Conservation (phyloP, 2,888 invertebrate genomes). For the Rugalucina vietnamica region DNA sequence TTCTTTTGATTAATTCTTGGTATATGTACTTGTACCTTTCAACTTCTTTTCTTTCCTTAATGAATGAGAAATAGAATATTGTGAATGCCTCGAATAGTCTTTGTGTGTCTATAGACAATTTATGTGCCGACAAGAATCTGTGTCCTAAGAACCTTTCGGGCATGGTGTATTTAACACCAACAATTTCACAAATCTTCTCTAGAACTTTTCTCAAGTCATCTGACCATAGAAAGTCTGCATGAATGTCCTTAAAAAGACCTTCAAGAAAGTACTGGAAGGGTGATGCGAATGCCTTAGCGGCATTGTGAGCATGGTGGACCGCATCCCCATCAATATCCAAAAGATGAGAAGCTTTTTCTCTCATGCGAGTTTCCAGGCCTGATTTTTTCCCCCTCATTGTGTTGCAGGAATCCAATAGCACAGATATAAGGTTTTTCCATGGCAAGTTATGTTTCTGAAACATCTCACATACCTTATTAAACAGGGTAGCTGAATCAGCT, state of each 20-base stretch:
- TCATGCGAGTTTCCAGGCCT: conserved; percentile 61
- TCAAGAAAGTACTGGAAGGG: conserved; percentile 60
- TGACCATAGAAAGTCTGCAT: conserved; percentile 25
- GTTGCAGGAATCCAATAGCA: conserved; percentile 65
- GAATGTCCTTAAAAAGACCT: conserved; percentile 24
- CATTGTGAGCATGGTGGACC: conserved; percentile 68
- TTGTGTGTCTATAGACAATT: conserved; percentile 51
- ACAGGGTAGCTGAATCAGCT: conserved; percentile 42
- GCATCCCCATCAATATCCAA: conserved; percentile 69
- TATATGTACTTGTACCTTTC: neutral
- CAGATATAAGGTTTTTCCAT: conserved; percentile 63
- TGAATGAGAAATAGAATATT: conserved; percentile 51
- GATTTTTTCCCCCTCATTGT: conserved; percentile 64
- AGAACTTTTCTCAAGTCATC: conserved; percentile 60
- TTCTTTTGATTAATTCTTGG: conserved; percentile 8
- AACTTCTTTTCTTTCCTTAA: conserved; percentile 3
- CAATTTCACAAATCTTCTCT: conserved; percentile 56
- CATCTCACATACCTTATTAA: conserved; percentile 32
- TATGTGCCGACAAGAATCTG: conserved; percentile 64
- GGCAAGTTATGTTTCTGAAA: conserved; percentile 56
- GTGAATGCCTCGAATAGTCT: conserved; percentile 54
- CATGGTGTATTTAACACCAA: conserved; percentile 35
- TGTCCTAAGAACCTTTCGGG: conserved; percentile 59
- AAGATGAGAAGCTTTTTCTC: conserved; percentile 60
- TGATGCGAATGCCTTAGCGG: conserved; percentile 61